Percentiles rank a stretch among this genome's conserved stretches.
These are phyloP conservation scores for Gobiocypris rarus DNA, from an alignment of 2,113 vertebrate species.

Conservation along the genomic window DNA sequence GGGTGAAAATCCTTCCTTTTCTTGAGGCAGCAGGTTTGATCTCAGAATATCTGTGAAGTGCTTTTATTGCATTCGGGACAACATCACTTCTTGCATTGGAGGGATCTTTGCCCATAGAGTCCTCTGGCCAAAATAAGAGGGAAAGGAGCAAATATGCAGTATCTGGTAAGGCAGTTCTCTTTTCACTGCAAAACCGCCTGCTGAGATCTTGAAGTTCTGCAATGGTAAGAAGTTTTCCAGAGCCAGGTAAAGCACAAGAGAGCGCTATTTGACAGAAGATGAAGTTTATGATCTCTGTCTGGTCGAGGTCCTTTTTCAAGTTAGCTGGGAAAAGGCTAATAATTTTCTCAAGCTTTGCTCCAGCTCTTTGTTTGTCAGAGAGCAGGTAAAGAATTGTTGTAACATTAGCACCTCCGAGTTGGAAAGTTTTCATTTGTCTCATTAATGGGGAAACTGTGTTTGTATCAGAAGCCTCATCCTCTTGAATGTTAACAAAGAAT, in stretches of 20 bases:
- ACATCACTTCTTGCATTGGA: slow-evolving; percentile 71
- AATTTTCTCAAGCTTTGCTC: slow-evolving; percentile 50
- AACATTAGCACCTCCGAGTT: slow-evolving; percentile 76
- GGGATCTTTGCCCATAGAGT: too few species aligned
- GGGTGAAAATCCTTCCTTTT: slow-evolving; percentile 76
- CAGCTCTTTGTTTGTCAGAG: slow-evolving; percentile 61
- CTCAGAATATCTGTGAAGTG: slow-evolving; percentile 67
- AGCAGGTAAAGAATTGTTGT: slow-evolving; percentile 77
- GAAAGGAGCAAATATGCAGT: slow-evolving; percentile 77
- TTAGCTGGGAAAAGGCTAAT: slow-evolving; percentile 72
- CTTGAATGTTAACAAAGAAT: slow-evolving; percentile 68
- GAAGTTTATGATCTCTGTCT: slow-evolving; percentile 3
- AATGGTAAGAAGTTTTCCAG: slow-evolving; percentile 58
- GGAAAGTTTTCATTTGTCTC: slow-evolving; percentile 75
- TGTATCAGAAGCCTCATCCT: not conserved
- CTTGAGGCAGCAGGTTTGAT: slow-evolving; percentile 70
- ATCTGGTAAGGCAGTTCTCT: slow-evolving; percentile 63
- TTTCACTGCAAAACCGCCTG: slow-evolving; percentile 63
- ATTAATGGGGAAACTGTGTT: slow-evolving; percentile 53
- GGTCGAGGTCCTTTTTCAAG: slow-evolving; percentile 56
- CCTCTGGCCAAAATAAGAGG: slow-evolving; percentile 81
- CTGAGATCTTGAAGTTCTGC: slow-evolving; percentile 72
- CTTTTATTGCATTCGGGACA: slow-evolving; percentile 71
- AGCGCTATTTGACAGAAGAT: slow-evolving; percentile 1
- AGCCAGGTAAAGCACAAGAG: slow-evolving; percentile 19